Base-by-base conservation (phyloP, 2,888 invertebrate genomes). In the Agrochola macilenta region DNA sequence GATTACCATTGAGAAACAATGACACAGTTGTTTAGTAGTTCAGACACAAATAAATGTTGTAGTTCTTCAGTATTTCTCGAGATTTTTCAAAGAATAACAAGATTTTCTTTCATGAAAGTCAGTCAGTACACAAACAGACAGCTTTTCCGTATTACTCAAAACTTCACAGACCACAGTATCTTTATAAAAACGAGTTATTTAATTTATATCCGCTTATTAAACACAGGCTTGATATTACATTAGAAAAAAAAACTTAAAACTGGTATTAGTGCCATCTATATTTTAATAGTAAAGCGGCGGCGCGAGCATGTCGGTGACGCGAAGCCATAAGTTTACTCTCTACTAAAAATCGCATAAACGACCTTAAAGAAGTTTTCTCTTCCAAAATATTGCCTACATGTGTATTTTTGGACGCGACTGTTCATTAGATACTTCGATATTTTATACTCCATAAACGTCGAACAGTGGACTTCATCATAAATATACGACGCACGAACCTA, bases 401-500 rank as follows among this genome's bases (percentile, higher is more conserved):
- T 52, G 23, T 52, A 52, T 52, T 63, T 82, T 63, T 58, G 30
- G 0, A 23, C 46, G 5, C 69, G 69, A 68, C 74, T 75, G 79
- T 86, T 75, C 79, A 5, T 35, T 17, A 57, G 14, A 54, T 78
- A 84, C 63, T 63, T 60, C 58, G 23, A 83, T 73, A 83, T 84
- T n/a, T 78, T 72, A 86, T 84, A 79, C 63, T 86, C 57, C 66
- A 79, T 83, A 86, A 79, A 83, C 57, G 69, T 70, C 83, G 49
- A 57, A 73, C 54, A 12, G 69, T 35, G 60, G n/a, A 58, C 17
- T 5, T 76, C 65, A n/a, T 84, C 71, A 79, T 83, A 84, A 86
- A 84, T 75, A 84, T 79, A 86, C 83, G 79, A 75, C 52, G 57
- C 86, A 84, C 83, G 83, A 63, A 70, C 43, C 35, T 74, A 74